Base-by-base conservation (phyloP, 2,797 vertebrate species). In the Prionace glauca region DNA sequence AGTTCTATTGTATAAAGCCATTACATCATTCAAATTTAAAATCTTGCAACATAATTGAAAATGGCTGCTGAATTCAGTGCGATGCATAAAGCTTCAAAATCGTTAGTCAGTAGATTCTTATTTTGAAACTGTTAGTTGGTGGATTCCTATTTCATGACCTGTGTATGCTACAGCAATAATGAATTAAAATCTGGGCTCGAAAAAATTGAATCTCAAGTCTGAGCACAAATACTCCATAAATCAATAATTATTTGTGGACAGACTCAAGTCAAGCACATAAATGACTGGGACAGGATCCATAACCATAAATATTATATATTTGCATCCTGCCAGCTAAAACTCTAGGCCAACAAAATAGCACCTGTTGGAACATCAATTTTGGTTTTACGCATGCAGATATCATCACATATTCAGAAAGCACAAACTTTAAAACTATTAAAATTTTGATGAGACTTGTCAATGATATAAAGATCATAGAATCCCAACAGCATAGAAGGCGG, bases 61-160 rank as follows among this genome's bases (percentile, higher is more conserved):
- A 24, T 16, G 41, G 41, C 81, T 84, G n/a, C 79, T 36, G 20
- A 84, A 84, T 84, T 18, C 36, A 84, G 18, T 81, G 7, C 24
- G 41, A 20, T 45, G 41, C 81, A 84, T 24, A 45, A 9, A 45
- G 41, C 41, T 84, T 84, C 12, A 12, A 24, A 87, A 87, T 9
- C 26, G 32, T n/a, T 77, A 1, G 16, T 69, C 8, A 11, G 14
- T 2, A 45, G 65, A 67, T 56, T 67, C 60, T 95, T 95, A 95
- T 50, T 94, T 94, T 56, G 32, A 3, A 90, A 90, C 10, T 88
- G 32, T n/a, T 77, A 1, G 16, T 67, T 12, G 12, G 12, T 2
- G 24, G 65, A 67, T 56, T 67, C 60, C 77, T 95, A 95, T 56
- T 95, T 95, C 71, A 95, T 95, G 36, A 12, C 60, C 29, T 77